A percentile compares a stretch with the other conserved stretches of the same genome.
phyloP scores from a whole-genome alignment of 2,113 vertebrate genomes.

The Datnioides undecimradiatus region DNA sequence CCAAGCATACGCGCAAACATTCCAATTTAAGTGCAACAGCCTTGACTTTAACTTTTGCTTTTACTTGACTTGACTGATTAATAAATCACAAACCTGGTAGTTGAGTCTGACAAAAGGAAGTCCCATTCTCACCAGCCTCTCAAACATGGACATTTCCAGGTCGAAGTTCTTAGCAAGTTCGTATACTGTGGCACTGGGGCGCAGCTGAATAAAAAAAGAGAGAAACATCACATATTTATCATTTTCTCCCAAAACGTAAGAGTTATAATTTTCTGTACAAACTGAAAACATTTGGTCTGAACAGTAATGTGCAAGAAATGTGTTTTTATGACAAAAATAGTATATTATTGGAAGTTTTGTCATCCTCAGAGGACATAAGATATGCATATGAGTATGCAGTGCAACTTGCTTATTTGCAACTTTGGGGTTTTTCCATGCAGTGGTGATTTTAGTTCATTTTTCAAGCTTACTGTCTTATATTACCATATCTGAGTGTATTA shows the following conservation, averaged over 20 bases:
- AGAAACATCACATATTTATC: background rate
- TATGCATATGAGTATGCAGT: background rate
- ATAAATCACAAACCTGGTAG: constrained; percentile 87
- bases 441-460: background rate
- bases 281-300: constrained; percentile 4
- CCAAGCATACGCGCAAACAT: background rate
- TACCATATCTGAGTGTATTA: background rate
- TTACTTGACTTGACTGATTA: no score
- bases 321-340: background rate
- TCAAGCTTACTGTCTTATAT: background rate
- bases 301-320: background rate
- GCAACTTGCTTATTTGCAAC: background rate
- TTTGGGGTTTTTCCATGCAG: background rate
- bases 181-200: constrained; percentile 92
- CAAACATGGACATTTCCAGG: constrained; percentile 96
- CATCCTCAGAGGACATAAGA: background rate
- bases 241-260: background rate
- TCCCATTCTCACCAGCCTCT: constrained; percentile 90
- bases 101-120: constrained; percentile 92
- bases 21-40: background rate
- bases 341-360: background rate
- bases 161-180: constrained; percentile 94
- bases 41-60: background rate
- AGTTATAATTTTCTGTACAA: background rate
- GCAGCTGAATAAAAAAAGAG: no score